These are phyloP conservation scores for Macropus fuliginosus DNA, from an alignment of 2,797 vertebrate genomes.

Conservation along the genomic window DNA sequence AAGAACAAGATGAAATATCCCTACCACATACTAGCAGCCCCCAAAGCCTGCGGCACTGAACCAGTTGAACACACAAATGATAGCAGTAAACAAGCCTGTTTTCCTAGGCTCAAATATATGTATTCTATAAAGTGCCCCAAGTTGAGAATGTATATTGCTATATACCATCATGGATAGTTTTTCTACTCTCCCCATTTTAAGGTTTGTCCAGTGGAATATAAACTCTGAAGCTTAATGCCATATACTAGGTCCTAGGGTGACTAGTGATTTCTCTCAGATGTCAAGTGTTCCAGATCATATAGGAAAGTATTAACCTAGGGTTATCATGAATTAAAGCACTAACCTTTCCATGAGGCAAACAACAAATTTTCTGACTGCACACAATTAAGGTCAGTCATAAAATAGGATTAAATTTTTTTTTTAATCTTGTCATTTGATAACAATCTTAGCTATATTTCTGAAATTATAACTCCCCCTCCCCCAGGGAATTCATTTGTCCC, in stretches of 20 bases:
- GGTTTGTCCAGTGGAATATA: not conserved
- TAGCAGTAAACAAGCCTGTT: slow-evolving; percentile 62
- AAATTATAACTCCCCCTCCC: not conserved
- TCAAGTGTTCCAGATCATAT: not conserved
- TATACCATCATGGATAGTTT: slow-evolving; percentile 42
- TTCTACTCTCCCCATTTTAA: slow-evolving; percentile 38
- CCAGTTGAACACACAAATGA: slow-evolving; percentile 70
- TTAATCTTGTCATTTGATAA: not conserved
- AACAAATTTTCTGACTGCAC: slow-evolving; percentile 14
- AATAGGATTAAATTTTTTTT: not conserved
- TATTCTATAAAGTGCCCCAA: slow-evolving; percentile 66
- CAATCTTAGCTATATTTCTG: not conserved
- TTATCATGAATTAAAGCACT: not conserved
- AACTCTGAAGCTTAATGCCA: not conserved
- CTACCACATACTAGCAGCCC: not conserved
- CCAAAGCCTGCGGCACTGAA: slow-evolving; percentile 63
- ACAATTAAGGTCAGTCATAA: not conserved
- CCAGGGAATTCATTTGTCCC: not conserved
- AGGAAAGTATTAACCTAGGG: not conserved
- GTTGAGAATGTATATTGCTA: slow-evolving; percentile 55
- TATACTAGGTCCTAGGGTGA: not conserved
- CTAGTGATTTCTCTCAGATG: slow-evolving; percentile 40
- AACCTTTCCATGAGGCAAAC: not conserved
- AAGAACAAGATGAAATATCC: slow-evolving; percentile 45
- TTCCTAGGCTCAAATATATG: slow-evolving; percentile 76